Base-by-base conservation (phyloP, 2,113 vertebrate genomes). In the Catagonus wagneri region DNA sequence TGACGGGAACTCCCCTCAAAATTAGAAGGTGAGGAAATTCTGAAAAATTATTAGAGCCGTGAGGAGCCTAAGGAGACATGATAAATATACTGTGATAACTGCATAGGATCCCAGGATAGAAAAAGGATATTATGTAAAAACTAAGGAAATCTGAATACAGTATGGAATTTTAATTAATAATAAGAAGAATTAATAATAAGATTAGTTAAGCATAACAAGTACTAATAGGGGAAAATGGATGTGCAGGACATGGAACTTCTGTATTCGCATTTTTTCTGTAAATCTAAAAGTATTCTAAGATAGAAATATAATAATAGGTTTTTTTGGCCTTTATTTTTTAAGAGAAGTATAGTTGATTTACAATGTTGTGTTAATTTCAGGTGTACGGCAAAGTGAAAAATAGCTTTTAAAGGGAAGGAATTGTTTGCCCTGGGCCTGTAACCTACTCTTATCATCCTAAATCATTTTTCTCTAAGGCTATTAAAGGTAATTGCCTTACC, bases 361-460 rank as follows among this genome's bases (percentile, higher is more conserved):
- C 44, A 44, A 44, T 44, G 44, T 44, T 8, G 44, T 44, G 44
- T 44, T 44, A 44, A 44, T 44, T 8, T 44, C 44, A 44, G 44
- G 44, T 44, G 44, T 44, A 44, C 8, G 8, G 44, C 44, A 44
- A 4, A 44, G 44, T 44, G 44, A 44, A 44, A 44, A 44, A 25
- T 44, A 25, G 25, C 39, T 56, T 20, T 65, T 19, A 78, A 78
- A 32, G 54, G n/a, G 23, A 83, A 39, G 76, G 17, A 89, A 86
- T 83, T 56, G 3, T 34, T 97, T 86, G 75, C 50, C n/a, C 95
- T 86, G 32, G 78, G 50, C 56, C 23, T 95, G 6, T 78, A 86
- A 95, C 68, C 39, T 92, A 95, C 39, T 86, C n/a, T 94, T 94
- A 92, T 83, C n/a, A 89, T 90, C 63, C 63, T 90, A 90, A 96